Conservation (phyloP, 2,888 invertebrate species). For the Cerceris rybyensis region DNA sequence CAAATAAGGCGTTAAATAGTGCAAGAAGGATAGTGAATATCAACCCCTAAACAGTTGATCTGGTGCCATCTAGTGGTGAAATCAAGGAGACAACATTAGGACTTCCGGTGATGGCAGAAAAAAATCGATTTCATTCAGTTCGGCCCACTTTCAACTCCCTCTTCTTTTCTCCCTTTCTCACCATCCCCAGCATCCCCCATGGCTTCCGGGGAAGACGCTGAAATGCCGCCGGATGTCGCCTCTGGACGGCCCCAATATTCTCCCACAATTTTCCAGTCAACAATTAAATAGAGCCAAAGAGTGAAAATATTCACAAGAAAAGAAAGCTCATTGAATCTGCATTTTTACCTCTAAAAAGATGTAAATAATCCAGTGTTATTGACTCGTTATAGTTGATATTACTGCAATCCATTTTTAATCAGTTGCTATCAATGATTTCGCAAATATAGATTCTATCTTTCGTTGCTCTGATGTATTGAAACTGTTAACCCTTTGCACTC, state of each 20-base stretch:
- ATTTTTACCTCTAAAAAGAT: too few species aligned
- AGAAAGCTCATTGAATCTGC: too few species aligned
- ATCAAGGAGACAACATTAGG: conserved; percentile 56
- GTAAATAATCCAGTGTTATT: too few species aligned
- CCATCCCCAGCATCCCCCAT: conserved; percentile 56
- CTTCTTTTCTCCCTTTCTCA: conserved; percentile 47
- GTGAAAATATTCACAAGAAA: too few species aligned
- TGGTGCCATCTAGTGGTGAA: conserved; percentile 74
- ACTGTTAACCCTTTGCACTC: too few species aligned
- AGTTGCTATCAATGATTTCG: too few species aligned
- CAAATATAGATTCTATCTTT: too few species aligned
- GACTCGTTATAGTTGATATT: too few species aligned
- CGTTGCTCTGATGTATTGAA: too few species aligned
- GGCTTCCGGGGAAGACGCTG: conserved; percentile 67
- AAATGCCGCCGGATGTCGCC: conserved; percentile 75
- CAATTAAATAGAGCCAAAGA: conserved; percentile 41
- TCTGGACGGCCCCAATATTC: conserved; percentile 62
- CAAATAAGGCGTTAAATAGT: background rate
- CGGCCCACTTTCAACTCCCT: conserved; percentile 55
- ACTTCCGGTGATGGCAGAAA: conserved; percentile 64
- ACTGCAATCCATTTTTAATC: too few species aligned
- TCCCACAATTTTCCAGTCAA: conserved; percentile 48
- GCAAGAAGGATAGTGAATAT: conserved; percentile 15
- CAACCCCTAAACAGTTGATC: conserved; percentile 46
- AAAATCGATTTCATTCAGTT: conserved; percentile 70